A percentile compares a stretch with the other conserved stretches of the same genome.
These are phyloP conservation scores for Perizoma flavofasciatum DNA, from an alignment of 2,888 invertebrate genomes.

Conservation along the genomic window DNA sequence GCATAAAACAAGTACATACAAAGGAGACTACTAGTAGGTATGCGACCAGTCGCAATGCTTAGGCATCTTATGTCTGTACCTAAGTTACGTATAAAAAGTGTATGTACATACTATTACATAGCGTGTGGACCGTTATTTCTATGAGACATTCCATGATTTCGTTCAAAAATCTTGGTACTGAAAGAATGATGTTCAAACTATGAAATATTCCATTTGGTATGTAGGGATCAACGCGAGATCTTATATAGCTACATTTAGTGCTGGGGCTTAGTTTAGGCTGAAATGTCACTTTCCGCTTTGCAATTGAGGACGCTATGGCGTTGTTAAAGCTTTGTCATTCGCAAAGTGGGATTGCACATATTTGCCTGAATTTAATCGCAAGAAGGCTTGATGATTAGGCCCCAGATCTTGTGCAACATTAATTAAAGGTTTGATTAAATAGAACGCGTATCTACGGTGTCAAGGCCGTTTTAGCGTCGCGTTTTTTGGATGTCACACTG, in stretches of 20 bases:
- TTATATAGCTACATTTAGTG: not conserved
- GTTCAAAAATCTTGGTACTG: slow-evolving; percentile 18
- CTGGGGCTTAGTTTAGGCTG: too few relatives aligned
- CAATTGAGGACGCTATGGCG: too few relatives aligned
- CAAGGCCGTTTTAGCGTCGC: too few relatives aligned
- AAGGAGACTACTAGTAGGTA: slow-evolving; percentile 31
- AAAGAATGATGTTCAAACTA: slow-evolving; percentile 6
- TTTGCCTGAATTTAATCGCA: too few relatives aligned
- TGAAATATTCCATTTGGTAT: not conserved
- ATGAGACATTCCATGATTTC: slow-evolving; percentile 29
- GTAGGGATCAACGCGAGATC: not conserved
- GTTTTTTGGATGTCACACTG: too few relatives aligned
- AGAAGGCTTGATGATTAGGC: too few relatives aligned
- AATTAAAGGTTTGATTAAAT: too few relatives aligned
- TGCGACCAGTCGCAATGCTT: slow-evolving; percentile 20
- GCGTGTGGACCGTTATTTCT: slow-evolving; percentile 36
- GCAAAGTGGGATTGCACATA: too few relatives aligned
- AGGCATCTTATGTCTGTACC: slow-evolving; percentile 23
- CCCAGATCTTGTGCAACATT: too few relatives aligned
- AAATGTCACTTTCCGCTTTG: too few relatives aligned
- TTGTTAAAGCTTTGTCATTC: too few relatives aligned
- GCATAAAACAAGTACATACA: slow-evolving; percentile 32
- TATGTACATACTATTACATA: slow-evolving; percentile 57
- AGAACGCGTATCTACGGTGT: too few relatives aligned
- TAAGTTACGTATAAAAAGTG: slow-evolving; percentile 52